Evolutionary conservation across 2,888 invertebrate species (phyloP).

Genomic region (Pemphredon lugubris): DNA sequence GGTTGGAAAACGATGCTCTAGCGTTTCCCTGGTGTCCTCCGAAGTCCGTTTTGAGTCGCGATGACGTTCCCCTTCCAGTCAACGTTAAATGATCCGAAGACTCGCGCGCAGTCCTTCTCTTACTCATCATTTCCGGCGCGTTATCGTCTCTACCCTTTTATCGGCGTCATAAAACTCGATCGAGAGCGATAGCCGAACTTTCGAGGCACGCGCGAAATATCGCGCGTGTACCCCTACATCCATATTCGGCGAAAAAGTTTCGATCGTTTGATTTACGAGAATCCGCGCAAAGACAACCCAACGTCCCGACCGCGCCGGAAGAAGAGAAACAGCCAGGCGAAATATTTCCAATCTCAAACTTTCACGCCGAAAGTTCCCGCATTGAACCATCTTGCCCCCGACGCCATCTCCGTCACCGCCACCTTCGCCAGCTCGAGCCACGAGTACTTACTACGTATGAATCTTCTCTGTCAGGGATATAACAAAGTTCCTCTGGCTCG

Average conservation of each 20-base stretch:
- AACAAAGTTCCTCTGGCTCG: constrained; percentile 55
- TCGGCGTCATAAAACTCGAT: constrained; percentile 9
- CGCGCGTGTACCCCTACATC: background rate
- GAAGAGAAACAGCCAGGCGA: constrained; percentile 41
- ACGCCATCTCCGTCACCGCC: constrained; percentile 10
- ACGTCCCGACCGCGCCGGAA: background rate
- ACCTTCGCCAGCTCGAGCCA: constrained; percentile 12
- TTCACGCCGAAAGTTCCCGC: constrained; percentile 56
- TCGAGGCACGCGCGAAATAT: background rate
- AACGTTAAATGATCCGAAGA: no score
- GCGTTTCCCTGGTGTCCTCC: no score
- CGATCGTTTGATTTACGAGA: constrained; percentile 59
- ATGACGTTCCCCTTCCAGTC: no score
- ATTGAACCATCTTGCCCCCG: constrained; percentile 37
- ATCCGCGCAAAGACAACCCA: constrained; percentile 19
- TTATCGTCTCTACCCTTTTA: constrained; percentile 2
- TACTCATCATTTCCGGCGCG: background rate
- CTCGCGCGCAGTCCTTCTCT: no score
- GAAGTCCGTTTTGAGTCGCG: no score
- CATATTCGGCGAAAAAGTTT: constrained; percentile 47
- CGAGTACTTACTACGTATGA: constrained; percentile 54
- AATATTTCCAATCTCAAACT: constrained; percentile 67
- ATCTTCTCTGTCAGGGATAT: constrained; percentile 56
- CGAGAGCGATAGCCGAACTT: constrained; percentile 1
- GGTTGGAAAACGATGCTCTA: no score